Evolutionary conservation across 2,888 invertebrate species (phyloP).

Genomic region (Parelbella ahira): DNA sequence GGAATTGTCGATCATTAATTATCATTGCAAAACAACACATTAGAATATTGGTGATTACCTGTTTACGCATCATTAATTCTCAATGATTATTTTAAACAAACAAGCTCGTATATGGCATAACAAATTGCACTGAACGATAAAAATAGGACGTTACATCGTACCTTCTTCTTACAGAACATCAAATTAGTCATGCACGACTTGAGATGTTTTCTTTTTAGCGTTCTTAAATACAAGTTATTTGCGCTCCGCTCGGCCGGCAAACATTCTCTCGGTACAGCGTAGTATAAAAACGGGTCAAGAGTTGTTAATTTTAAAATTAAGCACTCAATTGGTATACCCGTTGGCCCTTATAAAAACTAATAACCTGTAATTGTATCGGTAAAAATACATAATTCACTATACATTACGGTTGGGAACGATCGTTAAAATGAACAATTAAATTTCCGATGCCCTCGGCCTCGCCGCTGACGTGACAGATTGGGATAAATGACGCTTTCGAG

Average conservation of each 20-base stretch:
- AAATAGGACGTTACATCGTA: background rate
- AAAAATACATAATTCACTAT: constrained; percentile 47
- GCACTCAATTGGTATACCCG: constrained; percentile 50
- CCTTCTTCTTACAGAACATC: constrained; percentile 1
- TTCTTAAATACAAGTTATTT: constrained; percentile 9
- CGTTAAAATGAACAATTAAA: constrained; percentile 29
- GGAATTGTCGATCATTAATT: no score
- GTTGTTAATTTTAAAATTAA: constrained; percentile 54
- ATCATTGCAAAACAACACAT: no score
- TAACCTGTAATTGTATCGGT: constrained; percentile 44
- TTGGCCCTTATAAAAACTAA: constrained; percentile 46
- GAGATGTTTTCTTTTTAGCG: constrained; percentile 6
- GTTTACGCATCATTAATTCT: background rate
- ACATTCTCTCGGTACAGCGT: no score
- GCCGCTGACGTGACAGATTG: constrained; percentile 18
- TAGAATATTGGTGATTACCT: no score
- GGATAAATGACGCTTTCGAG: constrained; percentile 11
- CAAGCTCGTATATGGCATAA: constrained; percentile 8
- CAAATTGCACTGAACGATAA: constrained; percentile 9
- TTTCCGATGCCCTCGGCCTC: no score
- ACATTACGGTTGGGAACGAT: no score
- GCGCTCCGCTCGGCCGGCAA: background rate
- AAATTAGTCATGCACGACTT: constrained; percentile 9
- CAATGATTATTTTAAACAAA: constrained; percentile 2
- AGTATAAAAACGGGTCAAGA: no score